A percentile compares a stretch with the other conserved stretches of the same genome.
Conservation (phyloP, 1,140 invertebrate species). For the Drosophila albomicans region DNA sequence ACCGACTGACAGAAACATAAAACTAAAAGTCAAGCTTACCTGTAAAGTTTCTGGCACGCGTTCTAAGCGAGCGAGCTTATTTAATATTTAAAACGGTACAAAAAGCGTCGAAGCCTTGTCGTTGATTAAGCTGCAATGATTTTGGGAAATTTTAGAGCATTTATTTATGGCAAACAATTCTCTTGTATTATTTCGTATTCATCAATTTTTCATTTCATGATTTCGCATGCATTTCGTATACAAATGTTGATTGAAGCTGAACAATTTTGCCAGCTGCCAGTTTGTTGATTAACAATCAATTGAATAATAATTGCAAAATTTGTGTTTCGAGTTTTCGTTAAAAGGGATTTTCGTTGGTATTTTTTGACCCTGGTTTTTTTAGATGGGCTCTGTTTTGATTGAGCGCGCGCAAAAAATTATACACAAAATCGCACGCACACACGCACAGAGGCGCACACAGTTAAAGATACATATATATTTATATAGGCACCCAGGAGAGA, state of each 20-base stretch:
- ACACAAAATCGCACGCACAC: constrained; percentile 71
- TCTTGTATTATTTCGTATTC: constrained; percentile 4
- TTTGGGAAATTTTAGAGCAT: constrained; percentile 63
- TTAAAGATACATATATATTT: constrained; percentile 17
- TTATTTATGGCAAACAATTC: constrained; percentile 30
- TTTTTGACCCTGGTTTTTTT: constrained; percentile 37
- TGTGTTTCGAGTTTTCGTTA: constrained; percentile 10
- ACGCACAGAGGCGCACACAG: constrained; percentile 41
- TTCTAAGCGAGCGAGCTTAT: constrained; percentile 42
- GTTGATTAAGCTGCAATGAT: constrained; percentile 55
- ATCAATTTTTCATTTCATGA: constrained; percentile 2
- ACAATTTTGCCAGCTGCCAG: constrained; percentile 5
- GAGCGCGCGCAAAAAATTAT: constrained; percentile 82
- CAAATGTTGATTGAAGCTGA: background rate
- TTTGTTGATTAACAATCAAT: constrained; percentile 16
- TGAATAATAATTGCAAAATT: constrained; percentile 4
- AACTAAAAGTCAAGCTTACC: constrained; percentile 75
- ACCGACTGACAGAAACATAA: constrained; percentile 17
- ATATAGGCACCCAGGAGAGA: constrained; percentile 50
- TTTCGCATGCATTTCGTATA: constrained; percentile 9
- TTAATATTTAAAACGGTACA: constrained; percentile 61
- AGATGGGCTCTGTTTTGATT: constrained; percentile 71
- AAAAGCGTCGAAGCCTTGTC: constrained; percentile 33
- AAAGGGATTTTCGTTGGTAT: background rate
- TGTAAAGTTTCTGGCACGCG: constrained; percentile 72